phyloP scores from a whole-genome alignment of 35 echinoderm and acorn worm species.

The Anneissia japonica region DNA sequence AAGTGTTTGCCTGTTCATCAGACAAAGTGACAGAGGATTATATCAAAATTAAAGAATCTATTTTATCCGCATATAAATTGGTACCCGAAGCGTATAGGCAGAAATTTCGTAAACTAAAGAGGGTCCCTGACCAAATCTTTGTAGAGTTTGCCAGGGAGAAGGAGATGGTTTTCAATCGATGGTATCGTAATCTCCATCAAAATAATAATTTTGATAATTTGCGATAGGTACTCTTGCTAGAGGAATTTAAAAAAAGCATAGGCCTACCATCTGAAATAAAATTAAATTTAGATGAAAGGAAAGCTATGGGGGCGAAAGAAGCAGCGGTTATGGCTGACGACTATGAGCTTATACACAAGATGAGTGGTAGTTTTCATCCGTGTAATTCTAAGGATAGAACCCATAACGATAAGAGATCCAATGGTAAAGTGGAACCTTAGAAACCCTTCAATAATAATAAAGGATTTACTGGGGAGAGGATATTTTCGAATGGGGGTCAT shows the following conservation, averaged over 20 bases:
- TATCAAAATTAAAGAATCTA: background rate
- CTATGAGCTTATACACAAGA: background rate
- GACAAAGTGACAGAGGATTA: background rate
- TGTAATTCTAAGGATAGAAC: too few species aligned
- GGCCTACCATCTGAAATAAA: background rate
- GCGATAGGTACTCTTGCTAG: background rate
- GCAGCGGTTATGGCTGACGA: conserved; percentile 1
- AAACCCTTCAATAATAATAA: too few species aligned
- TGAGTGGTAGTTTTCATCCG: background rate
- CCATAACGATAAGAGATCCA: too few species aligned
- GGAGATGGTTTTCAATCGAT: background rate
- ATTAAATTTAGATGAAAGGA: background rate
- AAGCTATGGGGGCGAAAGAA: background rate
- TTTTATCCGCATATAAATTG: background rate
- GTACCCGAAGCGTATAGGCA: conserved; percentile 8
- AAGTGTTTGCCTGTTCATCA: background rate
- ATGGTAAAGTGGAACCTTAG: too few species aligned
- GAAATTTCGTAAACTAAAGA: conserved; percentile 18
- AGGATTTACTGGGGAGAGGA: too few species aligned
- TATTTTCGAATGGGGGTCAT: too few species aligned
- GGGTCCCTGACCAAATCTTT: background rate
- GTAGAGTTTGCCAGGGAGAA: conserved; percentile 11
- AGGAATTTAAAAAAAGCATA: background rate
- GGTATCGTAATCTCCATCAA: background rate
- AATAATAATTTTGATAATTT: conserved; percentile 12